Conservation (phyloP, 2,888 invertebrate genomes). For the Tetrapedia diversipes region DNA sequence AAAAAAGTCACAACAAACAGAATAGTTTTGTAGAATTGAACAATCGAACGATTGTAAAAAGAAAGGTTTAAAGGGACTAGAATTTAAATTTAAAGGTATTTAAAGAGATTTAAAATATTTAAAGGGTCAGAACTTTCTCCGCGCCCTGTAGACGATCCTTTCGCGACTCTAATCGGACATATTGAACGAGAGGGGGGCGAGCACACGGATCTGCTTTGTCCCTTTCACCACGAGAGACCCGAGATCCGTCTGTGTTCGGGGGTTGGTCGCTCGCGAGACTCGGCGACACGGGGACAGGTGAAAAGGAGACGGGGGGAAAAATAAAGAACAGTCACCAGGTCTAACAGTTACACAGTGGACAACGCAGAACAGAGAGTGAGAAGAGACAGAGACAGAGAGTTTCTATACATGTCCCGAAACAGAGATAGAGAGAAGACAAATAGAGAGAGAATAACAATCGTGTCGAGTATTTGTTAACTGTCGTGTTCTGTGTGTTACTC, state of each 20-base stretch:
- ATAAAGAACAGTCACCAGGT: constrained; percentile 47
- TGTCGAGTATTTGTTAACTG: constrained; percentile 25
- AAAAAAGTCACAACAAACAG: no score
- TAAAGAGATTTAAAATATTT: no score
- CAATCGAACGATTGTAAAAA: no score
- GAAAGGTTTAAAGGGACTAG: no score
- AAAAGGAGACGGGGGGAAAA: constrained; percentile 33
- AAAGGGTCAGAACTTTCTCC: no score
- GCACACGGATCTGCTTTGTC: constrained; percentile 28
- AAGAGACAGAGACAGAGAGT: constrained; percentile 50
- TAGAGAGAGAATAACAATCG: constrained; percentile 38
- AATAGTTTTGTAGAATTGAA: no score
- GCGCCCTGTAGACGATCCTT: no score
- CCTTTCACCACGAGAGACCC: constrained; percentile 10
- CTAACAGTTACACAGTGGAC: constrained; percentile 62
- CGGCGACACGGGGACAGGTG: constrained; percentile 36
- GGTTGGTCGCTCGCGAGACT: constrained; percentile 26
- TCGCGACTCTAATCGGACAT: constrained; percentile 32
- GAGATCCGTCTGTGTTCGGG: background rate
- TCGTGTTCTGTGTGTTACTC: constrained; percentile 24
- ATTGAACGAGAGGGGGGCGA: constrained; percentile 34
- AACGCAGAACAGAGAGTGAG: constrained; percentile 60
- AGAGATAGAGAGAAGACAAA: constrained; percentile 45
- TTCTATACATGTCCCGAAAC: constrained; percentile 51
- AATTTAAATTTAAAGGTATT: no score